Evolutionary conservation across 1,140 invertebrate genomes (phyloP), one percentile per base, ranked within the genome.

Genomic region (Orius insidiosus): DNA sequence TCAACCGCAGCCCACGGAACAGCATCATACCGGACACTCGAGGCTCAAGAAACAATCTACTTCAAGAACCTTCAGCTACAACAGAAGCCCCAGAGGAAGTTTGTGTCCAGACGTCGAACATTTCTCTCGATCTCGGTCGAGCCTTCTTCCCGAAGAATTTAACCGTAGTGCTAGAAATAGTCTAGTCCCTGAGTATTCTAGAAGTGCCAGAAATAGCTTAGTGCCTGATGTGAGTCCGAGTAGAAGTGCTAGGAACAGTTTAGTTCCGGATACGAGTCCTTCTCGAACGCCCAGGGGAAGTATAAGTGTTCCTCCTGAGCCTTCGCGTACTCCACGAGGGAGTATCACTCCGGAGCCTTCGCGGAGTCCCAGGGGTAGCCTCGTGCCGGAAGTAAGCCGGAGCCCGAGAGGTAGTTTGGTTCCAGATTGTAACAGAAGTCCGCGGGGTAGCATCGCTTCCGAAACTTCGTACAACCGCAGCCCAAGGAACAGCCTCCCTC

Each of bases 141-240:
- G 73, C 0, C 61, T 74, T 7, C 52, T 49, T 16, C 67, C 65
- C 3, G 55, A 55, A n/a, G 38, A 42, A 2, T 52, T 61, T 24
- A 63, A 63, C 39, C 62, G 72, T 49, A 76, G 72, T 54, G 69
- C 71, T 2, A 64, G 75, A 52, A 71, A 75, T 49, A 76, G 74
- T 53, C 59, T 78, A 46, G 63, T 69, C 8, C 73, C 76, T 11
- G 48, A 30, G n/a, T 50, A 46, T 14, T 49, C 40, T 31, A 49
- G 58, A 42, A 63, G 56, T 54, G 59, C 61, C 8, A 60, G 71
- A 32, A 65, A 68, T 42, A 68, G 59, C 37, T 53, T 68, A 11
- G 58, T 65, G 2, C 71, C 71, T 9, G 67, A 66, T 8, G 62
- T 61, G 8, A 43, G 41, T 31, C 41, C 59, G 5, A 62, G 64